A percentile compares a stretch with the other conserved stretches of the same genome.
These are phyloP conservation scores for Mallotus villosus DNA, from an alignment of 2,797 vertebrate genomes.

Conservation along the genomic window DNA sequence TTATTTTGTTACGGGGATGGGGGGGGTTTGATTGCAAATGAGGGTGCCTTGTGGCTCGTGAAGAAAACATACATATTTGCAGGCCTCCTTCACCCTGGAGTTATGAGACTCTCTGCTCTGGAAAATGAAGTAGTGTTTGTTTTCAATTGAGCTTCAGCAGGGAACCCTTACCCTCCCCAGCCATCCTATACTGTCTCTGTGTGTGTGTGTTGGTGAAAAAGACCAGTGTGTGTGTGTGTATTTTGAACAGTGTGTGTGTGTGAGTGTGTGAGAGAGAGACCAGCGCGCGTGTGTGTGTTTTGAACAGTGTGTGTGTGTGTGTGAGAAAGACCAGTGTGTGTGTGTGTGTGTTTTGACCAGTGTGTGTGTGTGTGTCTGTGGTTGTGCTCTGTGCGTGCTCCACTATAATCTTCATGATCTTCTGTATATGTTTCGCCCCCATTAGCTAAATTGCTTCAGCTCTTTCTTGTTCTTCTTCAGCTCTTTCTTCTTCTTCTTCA, in stretches of 20 bases:
- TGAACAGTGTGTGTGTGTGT: conserved; percentile 1
- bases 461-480: conserved; percentile 24
- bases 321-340: background rate
- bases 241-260: too few species aligned
- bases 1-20: conserved; percentile 11
- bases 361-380: background rate
- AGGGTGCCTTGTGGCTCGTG: conserved; percentile 22
- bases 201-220: conserved; percentile 21
- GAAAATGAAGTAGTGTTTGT: conserved; percentile 62
- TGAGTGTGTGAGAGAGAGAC: conserved; percentile 7
- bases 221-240: background rate
- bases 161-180: conserved; percentile 40
- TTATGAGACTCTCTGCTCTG: conserved; percentile 45
- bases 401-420: conserved; percentile 37
- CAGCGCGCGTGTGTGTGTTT: too few species aligned
- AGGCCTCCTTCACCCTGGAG: conserved; percentile 43
- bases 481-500: conserved; percentile 16
- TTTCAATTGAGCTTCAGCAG: conserved; percentile 55
- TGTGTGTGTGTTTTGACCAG: conserved; percentile 1
- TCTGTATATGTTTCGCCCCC: conserved; percentile 48
- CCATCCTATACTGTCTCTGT: conserved; percentile 37
- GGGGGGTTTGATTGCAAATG: conserved; percentile 33
- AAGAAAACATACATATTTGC: conserved; percentile 34
- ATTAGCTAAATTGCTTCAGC: conserved; percentile 41
- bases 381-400: background rate